Conservation (phyloP, 1,140 invertebrate species). For the Colletes latitarsis region DNA sequence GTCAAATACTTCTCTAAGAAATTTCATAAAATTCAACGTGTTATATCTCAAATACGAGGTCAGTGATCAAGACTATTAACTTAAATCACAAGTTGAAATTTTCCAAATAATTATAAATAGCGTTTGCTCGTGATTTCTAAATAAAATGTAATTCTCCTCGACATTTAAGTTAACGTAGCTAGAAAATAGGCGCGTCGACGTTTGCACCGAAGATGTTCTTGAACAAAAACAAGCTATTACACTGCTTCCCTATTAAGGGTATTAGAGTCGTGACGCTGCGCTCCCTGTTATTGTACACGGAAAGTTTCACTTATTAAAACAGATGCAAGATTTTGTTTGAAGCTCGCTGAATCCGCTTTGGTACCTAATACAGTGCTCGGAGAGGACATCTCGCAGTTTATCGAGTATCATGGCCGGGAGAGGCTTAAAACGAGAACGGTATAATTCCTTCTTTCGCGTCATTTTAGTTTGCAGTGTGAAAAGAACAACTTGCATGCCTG, state of each 20-base stretch:
- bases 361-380: not conserved
- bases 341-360: constrained; percentile 4
- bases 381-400: not conserved
- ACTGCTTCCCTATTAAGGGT: not conserved
- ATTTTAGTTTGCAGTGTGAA: too few relatives aligned
- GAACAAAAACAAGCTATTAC: not conserved
- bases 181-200: too few relatives aligned
- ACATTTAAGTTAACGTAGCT: not conserved
- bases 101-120: too few relatives aligned
- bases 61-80: too few relatives aligned
- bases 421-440: constrained; percentile 15
- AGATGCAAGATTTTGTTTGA: constrained; percentile 15
- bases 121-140: too few relatives aligned
- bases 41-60: too few relatives aligned
- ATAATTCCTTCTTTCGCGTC: not conserved
- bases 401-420: not conserved
- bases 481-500: not conserved
- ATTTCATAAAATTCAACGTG: too few relatives aligned
- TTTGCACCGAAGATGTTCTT: too few relatives aligned
- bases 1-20: too few relatives aligned
- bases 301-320: constrained; percentile 19
- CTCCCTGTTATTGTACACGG: not conserved
- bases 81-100: too few relatives aligned
- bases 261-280: not conserved
- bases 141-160: too few relatives aligned